A percentile compares a stretch with the other conserved stretches of the same genome.
These are phyloP conservation scores for Drosophila birchii DNA, from an alignment of 2,888 invertebrate species.

Conservation along the genomic window DNA sequence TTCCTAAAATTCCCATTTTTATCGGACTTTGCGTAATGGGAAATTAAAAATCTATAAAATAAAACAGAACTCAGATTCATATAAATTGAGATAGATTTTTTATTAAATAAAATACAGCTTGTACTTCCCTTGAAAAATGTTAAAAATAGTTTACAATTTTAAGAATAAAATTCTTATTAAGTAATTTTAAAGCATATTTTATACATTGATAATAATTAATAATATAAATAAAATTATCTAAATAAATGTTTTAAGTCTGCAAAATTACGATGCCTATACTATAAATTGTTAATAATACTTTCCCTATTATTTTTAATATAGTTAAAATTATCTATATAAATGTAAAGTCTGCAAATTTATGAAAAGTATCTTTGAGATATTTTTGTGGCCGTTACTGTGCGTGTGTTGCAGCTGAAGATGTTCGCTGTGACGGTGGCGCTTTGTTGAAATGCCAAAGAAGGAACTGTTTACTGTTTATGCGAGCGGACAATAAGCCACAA, in stretches of 20 bases:
- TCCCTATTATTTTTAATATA: too few relatives aligned
- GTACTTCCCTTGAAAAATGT: too few relatives aligned
- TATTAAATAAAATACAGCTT: background rate
- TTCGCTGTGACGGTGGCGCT: slow-evolving; percentile 23
- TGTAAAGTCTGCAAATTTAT: background rate
- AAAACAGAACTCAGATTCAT: background rate
- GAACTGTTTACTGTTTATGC: slow-evolving; percentile 45
- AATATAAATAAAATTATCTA: too few relatives aligned
- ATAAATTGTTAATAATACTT: too few relatives aligned
- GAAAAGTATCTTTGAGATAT: background rate
- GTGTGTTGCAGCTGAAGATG: slow-evolving; percentile 25
- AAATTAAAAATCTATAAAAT: background rate
- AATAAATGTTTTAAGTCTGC: too few relatives aligned
- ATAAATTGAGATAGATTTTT: background rate
- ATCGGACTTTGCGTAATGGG: background rate
- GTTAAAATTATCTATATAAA: too few relatives aligned
- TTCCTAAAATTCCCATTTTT: background rate
- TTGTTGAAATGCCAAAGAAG: slow-evolving; percentile 40
- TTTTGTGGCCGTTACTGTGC: background rate
- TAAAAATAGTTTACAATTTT: too few relatives aligned
- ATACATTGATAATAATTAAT: too few relatives aligned
- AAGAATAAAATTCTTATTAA: too few relatives aligned
- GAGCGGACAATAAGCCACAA: slow-evolving; percentile 42
- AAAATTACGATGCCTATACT: too few relatives aligned
- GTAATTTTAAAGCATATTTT: too few relatives aligned